A percentile compares a stretch with the other conserved stretches of the same genome.
phyloP scores from a whole-genome alignment of 2,113 vertebrate genomes.

The Rhegmatorhina hoffmannsi region DNA sequence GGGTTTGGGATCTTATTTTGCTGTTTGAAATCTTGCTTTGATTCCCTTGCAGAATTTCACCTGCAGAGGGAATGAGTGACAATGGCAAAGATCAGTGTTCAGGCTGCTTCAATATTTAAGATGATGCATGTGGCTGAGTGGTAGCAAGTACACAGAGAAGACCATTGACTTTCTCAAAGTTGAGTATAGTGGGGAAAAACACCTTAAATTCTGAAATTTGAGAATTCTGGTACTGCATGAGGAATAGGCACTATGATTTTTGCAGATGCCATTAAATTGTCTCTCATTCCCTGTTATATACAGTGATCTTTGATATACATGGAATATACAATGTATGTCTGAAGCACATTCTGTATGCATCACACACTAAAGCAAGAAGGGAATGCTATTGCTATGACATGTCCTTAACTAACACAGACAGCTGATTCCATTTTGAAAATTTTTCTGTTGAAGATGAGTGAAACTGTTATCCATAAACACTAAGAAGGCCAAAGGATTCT shows the following conservation, averaged over 20 bases:
- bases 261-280: not conserved
- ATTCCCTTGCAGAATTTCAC: not conserved
- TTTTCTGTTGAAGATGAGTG: not conserved
- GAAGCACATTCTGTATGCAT: not conserved
- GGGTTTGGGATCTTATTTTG: not conserved
- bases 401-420: not conserved
- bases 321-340: not conserved
- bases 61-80: not conserved
- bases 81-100: not conserved
- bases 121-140: not conserved
- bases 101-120: not conserved
- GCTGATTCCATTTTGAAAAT: not conserved
- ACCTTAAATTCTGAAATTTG: not conserved
- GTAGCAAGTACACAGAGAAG: not conserved
- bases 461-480: not conserved
- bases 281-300: not conserved
- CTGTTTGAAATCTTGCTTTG: not conserved
- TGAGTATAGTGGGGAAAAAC: not conserved
- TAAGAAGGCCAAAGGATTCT: not conserved
- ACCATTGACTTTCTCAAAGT: not conserved
- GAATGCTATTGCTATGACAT: not conserved
- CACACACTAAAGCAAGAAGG: not conserved
- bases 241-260: not conserved
- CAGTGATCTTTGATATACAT: not conserved
- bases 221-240: not conserved